Conservation (phyloP, 2,113 vertebrate genomes). For the Sprattus sprattus region DNA sequence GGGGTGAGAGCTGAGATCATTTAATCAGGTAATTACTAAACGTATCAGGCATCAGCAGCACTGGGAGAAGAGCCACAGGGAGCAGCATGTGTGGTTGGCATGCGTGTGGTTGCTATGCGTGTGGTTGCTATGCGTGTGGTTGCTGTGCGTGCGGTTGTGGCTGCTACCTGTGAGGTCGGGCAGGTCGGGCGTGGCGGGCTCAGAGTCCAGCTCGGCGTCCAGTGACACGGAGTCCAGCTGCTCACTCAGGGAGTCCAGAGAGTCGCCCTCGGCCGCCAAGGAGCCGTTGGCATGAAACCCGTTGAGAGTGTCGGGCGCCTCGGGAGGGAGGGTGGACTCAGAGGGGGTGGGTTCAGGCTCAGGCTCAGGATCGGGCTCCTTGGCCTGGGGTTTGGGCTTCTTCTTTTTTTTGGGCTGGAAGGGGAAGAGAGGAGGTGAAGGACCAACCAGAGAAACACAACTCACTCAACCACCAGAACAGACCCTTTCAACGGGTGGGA, state of each 20-base stretch:
- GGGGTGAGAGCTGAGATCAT: too few species aligned
- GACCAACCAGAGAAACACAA: neutral
- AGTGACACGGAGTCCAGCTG: conserved; percentile 85
- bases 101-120: neutral
- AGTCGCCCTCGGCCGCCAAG: conserved; percentile 79
- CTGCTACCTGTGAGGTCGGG: conserved; percentile 73
- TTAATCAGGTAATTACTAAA: too few species aligned
- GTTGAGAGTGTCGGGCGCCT: conserved; percentile 77
- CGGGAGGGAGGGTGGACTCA: conserved; percentile 59
- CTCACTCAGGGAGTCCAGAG: conserved; percentile 89
- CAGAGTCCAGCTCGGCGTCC: conserved; percentile 84
- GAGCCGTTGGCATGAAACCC: conserved; percentile 88
- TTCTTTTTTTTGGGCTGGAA: conserved; percentile 89
- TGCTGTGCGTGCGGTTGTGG: neutral
- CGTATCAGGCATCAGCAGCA: neutral
- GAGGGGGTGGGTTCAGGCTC: conserved; percentile 61
- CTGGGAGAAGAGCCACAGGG: neutral
- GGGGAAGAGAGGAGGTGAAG: neutral
- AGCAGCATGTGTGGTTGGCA: neutral
- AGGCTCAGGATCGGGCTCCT: conserved; percentile 50
- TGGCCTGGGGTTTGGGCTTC: conserved; percentile 83
- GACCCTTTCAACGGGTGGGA: neutral
- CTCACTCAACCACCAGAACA: neutral
- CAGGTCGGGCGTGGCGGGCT: conserved; percentile 62
- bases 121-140: too few species aligned